Percentiles rank a stretch among this genome's conserved stretches.
Evolutionary conservation across 2,888 invertebrate genomes (phyloP).

Genomic region (Tetrapedia diversipes): DNA sequence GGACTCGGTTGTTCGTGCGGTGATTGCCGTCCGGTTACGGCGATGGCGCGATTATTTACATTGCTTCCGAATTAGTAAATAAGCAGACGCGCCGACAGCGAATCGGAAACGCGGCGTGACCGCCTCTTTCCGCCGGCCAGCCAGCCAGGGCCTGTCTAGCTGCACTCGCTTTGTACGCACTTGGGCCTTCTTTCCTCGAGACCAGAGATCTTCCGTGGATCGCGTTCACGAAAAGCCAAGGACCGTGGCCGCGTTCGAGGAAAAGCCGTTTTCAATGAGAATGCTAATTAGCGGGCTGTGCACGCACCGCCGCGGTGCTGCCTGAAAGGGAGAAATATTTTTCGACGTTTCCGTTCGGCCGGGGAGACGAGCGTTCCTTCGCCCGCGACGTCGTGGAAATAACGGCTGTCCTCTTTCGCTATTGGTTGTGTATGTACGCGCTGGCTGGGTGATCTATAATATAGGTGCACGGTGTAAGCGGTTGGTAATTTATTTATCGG

Average conservation of each 20-base stretch:
- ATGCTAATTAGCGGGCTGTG: constrained; percentile 52
- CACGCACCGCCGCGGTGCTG: neutral
- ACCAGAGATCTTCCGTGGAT: constrained; percentile 11
- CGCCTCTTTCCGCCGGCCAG: constrained; percentile 60
- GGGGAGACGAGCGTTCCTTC: constrained; percentile 26
- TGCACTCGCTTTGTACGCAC: constrained; percentile 19
- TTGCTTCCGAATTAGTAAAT: constrained; percentile 78
- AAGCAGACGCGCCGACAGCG: constrained; percentile 54
- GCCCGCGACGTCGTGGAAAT: neutral
- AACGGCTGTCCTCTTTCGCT: neutral
- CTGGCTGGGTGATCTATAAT: too few species aligned
- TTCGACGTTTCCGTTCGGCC: constrained; percentile 28
- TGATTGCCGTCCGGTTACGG: constrained; percentile 68
- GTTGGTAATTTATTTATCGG: constrained; percentile 25
- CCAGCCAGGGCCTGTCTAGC: constrained; percentile 11
- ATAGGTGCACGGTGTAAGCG: neutral
- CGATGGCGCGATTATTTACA: constrained; percentile 73
- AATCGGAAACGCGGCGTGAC: constrained; percentile 59
- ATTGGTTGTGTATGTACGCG: too few species aligned
- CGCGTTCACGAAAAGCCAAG: constrained; percentile 28
- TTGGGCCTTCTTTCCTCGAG: constrained; percentile 22
- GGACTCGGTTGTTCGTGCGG: constrained; percentile 63
- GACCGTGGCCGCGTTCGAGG: constrained; percentile 29
- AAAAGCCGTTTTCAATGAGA: constrained; percentile 51
- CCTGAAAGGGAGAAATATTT: constrained; percentile 19